A percentile compares a stretch with the other conserved stretches of the same genome.
phyloP scores from a whole-genome alignment of 1,140 invertebrate species.

The Dendroctonus ponderosae region DNA sequence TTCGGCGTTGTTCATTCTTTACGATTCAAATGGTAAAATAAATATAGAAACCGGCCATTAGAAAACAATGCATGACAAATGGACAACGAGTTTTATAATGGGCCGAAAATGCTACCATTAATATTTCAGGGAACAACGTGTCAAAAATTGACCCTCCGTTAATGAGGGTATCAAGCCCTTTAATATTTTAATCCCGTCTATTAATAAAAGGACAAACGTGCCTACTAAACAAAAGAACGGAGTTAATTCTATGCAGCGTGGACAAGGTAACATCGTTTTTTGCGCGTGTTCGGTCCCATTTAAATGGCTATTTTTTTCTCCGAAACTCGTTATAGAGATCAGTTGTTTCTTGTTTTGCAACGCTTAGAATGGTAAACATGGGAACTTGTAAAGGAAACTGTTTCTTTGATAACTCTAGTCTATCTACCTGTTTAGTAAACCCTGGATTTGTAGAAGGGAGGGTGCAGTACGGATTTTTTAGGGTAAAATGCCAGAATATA shows the following conservation, averaged over 20 bases:
- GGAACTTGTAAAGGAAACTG: neutral
- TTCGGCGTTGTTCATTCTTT: neutral
- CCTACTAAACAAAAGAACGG: conserved; percentile 24
- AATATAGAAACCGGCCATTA: conserved; percentile 2
- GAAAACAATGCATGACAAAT: conserved; percentile 39
- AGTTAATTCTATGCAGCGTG: conserved; percentile 27
- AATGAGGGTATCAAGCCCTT: conserved; percentile 31
- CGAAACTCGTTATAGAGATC: neutral
- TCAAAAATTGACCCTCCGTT: conserved; percentile 38
- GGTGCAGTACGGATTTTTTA: too few relatives aligned
- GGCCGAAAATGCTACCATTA: conserved; percentile 23
- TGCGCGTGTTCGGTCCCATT: conserved; percentile 8
- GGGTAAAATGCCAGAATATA: too few relatives aligned
- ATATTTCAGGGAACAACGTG: conserved; percentile 30
- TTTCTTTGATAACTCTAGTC: neutral
- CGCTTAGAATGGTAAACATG: neutral
- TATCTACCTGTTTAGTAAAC: too few relatives aligned
- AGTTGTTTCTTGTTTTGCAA: neutral
- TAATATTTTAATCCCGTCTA: conserved; percentile 31
- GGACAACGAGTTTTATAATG: conserved; percentile 35
- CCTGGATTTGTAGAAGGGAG: too few relatives aligned
- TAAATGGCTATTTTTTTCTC: conserved; percentile 11
- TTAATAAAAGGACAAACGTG: conserved; percentile 32
- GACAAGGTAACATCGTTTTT: conserved; percentile 22
- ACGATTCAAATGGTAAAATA: conserved; percentile 16